Evolutionary conservation across 2,113 vertebrate species (phyloP).

Genomic region (Ageneiosus marmoratus): DNA sequence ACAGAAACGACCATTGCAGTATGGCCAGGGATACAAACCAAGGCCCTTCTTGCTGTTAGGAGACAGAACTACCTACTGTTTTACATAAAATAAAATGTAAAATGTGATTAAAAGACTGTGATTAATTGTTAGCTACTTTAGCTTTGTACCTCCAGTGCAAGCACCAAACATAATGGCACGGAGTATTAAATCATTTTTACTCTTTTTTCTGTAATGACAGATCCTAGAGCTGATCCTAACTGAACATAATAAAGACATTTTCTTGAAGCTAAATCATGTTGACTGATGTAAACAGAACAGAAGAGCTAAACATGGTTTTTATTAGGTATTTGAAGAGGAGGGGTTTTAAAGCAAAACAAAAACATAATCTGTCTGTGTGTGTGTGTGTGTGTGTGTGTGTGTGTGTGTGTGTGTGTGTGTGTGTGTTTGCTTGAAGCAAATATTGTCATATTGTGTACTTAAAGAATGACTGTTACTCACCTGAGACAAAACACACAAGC

Average conservation of each 20-base stretch:
- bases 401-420: constrained; percentile 11
- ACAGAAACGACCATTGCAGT: too few relatives aligned
- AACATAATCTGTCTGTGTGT: background rate
- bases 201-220: background rate
- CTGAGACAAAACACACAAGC: constrained; percentile 10
- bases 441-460: constrained; percentile 40
- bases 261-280: background rate
- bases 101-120: background rate
- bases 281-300: constrained; percentile 61
- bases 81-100: background rate
- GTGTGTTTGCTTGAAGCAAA: constrained; percentile 57
- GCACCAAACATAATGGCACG: background rate
- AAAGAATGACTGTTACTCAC: constrained; percentile 39
- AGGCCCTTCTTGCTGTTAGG: too few relatives aligned
- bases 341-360: background rate
- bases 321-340: constrained; percentile 12
- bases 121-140: background rate
- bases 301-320: constrained; percentile 31
- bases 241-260: background rate
- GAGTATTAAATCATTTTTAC: background rate
- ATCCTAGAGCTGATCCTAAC: background rate
- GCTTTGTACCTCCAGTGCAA: background rate
- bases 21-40: too few relatives aligned
- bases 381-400: background rate
- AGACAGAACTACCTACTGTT: too few relatives aligned